Evolutionary conservation across 2,888 invertebrate genomes (phyloP), one percentile per base, ranked within the genome.

Genomic region (Amblyjoppa fuscipennis): DNA sequence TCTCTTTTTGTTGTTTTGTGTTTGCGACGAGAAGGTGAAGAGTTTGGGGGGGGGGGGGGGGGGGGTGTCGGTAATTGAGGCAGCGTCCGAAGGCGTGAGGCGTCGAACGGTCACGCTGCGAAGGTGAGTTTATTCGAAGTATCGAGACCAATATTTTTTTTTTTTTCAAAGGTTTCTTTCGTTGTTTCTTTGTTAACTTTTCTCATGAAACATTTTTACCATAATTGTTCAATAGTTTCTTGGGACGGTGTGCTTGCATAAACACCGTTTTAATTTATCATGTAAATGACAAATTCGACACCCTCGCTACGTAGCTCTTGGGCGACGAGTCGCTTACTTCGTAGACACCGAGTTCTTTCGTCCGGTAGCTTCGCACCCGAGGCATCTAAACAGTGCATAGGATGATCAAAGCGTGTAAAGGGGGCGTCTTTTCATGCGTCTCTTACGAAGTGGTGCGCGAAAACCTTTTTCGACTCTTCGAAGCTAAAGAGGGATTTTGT

Each of bases 401-500:
- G 75, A 70, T 34, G 76, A 75, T 84, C 84, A 84, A 84, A 84
- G 76, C 20, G 64, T 49, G 76, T 20, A 70, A 79, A 66, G 13
- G 6, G 51, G 53, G 20, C 34, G 51, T 70, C 53, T 41, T 53
- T 28, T 31, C 20, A 28, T 38, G 20, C 20, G 25, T 41, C 25
- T 74, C 13, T 13, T 38, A 41, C 68, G 13, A 74, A 64, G 31
- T 28, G n/a, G 51, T 64, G 66, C 38, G 61, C 53, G 25, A 70
- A 75, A 75, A 71, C 76, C 71, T 56, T 53, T 66, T 53, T 38
- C 34, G 64, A 61, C 53, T 79, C 51, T 64, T 31, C 4, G 16
- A 66, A 25, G 64, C 75, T 59, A 71, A 83, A 59, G 38, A 66
- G 66, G 34, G 20, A 31, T 51, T 51, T 75, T 64, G 25, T 64